phyloP scores from a whole-genome alignment of 2,888 invertebrate genomes.

The Lasiommata megera region DNA sequence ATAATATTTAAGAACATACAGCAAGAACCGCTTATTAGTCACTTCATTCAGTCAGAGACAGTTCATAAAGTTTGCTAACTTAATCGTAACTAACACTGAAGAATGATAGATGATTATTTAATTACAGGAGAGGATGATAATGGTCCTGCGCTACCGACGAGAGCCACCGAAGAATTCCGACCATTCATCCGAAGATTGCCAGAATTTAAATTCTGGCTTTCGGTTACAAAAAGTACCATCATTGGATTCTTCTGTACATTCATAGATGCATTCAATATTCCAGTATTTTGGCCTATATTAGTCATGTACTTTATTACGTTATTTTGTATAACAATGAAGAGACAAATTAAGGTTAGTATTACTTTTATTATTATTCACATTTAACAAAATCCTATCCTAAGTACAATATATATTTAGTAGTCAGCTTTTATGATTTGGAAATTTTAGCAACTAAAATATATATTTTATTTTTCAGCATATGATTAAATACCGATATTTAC shows the following conservation, averaged over 20 bases:
- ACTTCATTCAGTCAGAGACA: too few relatives aligned
- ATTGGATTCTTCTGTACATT: slow-evolving; percentile 96
- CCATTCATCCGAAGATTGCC: slow-evolving; percentile 98
- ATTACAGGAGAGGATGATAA: slow-evolving; percentile 83
- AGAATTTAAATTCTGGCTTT: slow-evolving; percentile 99
- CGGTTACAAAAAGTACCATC: slow-evolving; percentile 95
- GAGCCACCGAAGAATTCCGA: slow-evolving; percentile 97
- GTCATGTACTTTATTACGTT: slow-evolving; percentile 99
- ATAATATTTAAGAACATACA: too few relatives aligned
- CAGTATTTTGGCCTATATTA: slow-evolving; percentile 99
- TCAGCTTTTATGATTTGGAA: too few relatives aligned
- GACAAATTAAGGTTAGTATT: slow-evolving; percentile 96
- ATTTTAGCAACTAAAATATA: too few relatives aligned
- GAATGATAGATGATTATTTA: too few relatives aligned
- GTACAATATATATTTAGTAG: too few relatives aligned
- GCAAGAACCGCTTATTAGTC: too few relatives aligned
- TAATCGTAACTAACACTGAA: too few relatives aligned
- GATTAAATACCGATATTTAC: slow-evolving; percentile 99
- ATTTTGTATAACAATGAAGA: slow-evolving; percentile 99
- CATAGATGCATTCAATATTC: slow-evolving; percentile 98
- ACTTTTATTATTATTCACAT: too few relatives aligned
- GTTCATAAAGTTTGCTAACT: too few relatives aligned
- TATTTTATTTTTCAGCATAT: slow-evolving; percentile 91
- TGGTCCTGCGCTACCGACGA: slow-evolving; percentile 97
- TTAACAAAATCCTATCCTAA: neutral